phyloP scores from a whole-genome alignment of 2,797 vertebrate genomes.

The Sylvia borin region DNA sequence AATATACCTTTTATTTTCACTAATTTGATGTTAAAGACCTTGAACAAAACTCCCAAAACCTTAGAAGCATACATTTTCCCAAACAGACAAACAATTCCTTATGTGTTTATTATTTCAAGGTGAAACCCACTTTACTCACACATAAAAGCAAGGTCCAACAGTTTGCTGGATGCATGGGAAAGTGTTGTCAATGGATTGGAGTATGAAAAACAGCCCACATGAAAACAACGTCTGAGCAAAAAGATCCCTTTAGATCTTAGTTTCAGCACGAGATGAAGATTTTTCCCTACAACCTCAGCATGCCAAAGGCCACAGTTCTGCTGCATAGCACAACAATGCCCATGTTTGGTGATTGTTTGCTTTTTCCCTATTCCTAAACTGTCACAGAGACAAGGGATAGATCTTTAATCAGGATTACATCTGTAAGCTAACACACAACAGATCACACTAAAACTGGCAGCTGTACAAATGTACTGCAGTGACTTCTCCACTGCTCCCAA shows the following conservation, averaged over 20 bases:
- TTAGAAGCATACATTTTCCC: constrained; percentile 31
- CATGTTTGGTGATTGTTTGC: background rate
- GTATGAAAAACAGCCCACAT: background rate
- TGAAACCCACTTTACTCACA: background rate
- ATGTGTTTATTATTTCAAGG: background rate
- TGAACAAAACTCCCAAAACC: background rate
- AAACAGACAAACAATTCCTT: constrained; percentile 47
- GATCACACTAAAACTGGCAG: background rate
- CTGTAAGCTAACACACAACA: background rate
- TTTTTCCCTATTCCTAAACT: background rate
- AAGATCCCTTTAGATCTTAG: background rate
- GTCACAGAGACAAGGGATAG: background rate
- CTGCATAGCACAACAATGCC: background rate
- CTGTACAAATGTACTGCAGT: background rate
- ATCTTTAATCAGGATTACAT: background rate
- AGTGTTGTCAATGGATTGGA: background rate
- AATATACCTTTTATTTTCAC: constrained; percentile 51
- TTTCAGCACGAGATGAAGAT: background rate
- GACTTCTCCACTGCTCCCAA: background rate
- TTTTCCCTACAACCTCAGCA: background rate
- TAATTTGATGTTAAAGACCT: constrained; percentile 65
- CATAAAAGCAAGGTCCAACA: background rate
- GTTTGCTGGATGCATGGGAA: background rate
- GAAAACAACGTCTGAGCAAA: background rate
- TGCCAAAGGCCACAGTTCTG: background rate